Base-by-base conservation (phyloP, 2,888 invertebrate species). In the Lordiphosa andalusiaca region DNA sequence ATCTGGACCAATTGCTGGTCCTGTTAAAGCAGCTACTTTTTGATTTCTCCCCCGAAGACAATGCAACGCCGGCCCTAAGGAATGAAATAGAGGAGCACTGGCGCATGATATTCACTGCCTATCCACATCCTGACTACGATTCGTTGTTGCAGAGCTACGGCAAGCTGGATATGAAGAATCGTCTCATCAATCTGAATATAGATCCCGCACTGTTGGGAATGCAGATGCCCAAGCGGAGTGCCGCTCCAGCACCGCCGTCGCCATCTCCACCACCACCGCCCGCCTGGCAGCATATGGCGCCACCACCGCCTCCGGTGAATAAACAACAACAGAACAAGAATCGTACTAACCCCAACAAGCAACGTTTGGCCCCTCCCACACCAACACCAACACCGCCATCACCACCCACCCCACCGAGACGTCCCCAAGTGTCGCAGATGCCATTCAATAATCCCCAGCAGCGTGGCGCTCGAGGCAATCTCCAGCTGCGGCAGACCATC, bases 21-120 rank as follows among this genome's bases (percentile, higher is more conserved):
- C 86, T 90, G 42, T 60, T 85, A 30, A 81, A 73, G 35, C 71
- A 55, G 3, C 65, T 89, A 1, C 54, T 87, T 0, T 72, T 76
- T 12, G 71, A 86, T 6, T 77, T 67, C 41, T 67, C 80, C 6
- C 58, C 61, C 0, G 76, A 80, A 2, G 88, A 88, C 12, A 87
- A 88, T 54, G 88, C 92, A 56, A 71, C 91, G 0, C 53, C 73
- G 0, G 81, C 89, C 6, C 21, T 91, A 23, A 90, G 92, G 2
- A 87, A 89, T 13, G 90, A 91, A 72, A 91, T 93, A 33, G 90
- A 90, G 33, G 81, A 89, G 48, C 91, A 91, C 73, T 92, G 90
- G 78, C 89, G 89, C 47, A 80, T 88, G 44, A 91, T 93, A 71
- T 93, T 93, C 69, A 90, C 91, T 0, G 76, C 91, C 1, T 69